Percentiles rank a stretch among this genome's conserved stretches.
phyloP scores from a whole-genome alignment of 2,113 vertebrate species.

The Rhinolophus ferrumequinum region DNA sequence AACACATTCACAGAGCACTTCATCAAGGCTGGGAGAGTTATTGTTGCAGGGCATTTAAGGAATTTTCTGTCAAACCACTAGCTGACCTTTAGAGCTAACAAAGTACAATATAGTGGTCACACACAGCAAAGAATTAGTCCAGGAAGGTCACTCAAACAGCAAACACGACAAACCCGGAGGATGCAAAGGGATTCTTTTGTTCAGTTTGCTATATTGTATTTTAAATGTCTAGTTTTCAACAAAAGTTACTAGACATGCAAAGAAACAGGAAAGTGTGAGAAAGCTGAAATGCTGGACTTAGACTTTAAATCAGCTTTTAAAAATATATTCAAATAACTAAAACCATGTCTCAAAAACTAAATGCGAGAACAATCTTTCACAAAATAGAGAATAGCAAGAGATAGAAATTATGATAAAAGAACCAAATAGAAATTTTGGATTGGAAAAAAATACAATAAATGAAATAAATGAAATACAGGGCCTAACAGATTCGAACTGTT shows the following conservation, averaged over 20 bases:
- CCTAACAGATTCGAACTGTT: neutral
- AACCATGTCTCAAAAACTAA: neutral
- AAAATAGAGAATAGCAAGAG: neutral
- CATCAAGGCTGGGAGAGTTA: neutral
- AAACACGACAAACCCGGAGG: neutral
- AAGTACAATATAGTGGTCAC: neutral
- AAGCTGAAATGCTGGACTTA: neutral
- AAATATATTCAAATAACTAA: neutral
- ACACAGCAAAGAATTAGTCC: neutral
- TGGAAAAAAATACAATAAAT: neutral
- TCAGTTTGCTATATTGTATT: neutral
- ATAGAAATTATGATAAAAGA: neutral
- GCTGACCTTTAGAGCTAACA: neutral
- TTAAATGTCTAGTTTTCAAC: neutral
- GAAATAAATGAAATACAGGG: neutral
- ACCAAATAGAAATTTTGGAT: neutral
- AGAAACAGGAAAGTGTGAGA: neutral
- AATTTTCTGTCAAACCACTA: neutral
- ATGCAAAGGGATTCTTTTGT: neutral
- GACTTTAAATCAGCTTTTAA: neutral
- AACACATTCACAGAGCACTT: neutral
- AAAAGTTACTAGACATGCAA: neutral
- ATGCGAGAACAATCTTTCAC: neutral
- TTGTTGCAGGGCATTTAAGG: neutral
- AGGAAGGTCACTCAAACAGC: neutral